A percentile compares a stretch with the other conserved stretches of the same genome.
Conservation (phyloP, 23 tunicate genomes). For the Phallusia fumigata region DNA sequence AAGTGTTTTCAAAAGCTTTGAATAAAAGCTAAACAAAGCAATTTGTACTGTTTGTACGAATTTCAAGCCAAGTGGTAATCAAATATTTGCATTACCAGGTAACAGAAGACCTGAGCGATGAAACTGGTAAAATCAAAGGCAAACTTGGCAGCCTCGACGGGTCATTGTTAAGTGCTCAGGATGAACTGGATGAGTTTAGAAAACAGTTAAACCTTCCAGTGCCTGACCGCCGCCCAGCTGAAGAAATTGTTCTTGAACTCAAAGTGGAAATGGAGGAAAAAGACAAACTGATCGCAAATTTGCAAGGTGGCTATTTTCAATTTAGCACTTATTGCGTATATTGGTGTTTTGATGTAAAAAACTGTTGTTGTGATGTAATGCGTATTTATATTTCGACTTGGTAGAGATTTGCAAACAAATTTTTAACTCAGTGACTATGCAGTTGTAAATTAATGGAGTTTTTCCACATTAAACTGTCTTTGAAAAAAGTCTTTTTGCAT, state of each 20-base stretch:
- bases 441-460: too few species aligned
- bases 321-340: too few species aligned
- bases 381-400: too few species aligned
- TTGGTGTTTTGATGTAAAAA: too few species aligned
- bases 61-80: background rate
- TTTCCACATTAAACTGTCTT: too few species aligned
- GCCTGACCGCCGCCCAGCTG: slow-evolving; percentile 54
- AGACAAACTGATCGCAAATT: background rate
- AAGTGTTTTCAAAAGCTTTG: too few species aligned
- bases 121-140: slow-evolving; percentile 19
- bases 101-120: slow-evolving; percentile 18
- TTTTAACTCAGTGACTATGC: too few species aligned
- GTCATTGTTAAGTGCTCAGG: slow-evolving; percentile 42
- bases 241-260: slow-evolving; percentile 54
- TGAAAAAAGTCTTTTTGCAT: too few species aligned
- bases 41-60: background rate
- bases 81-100: background rate
- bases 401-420: too few species aligned
- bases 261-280: slow-evolving; percentile 52
- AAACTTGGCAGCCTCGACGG: slow-evolving; percentile 34
- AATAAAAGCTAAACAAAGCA: too few species aligned
- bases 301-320: background rate
- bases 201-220: slow-evolving; percentile 42
- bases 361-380: too few species aligned
- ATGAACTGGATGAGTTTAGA: slow-evolving; percentile 65